Evolutionary conservation across 2,888 invertebrate species (phyloP), one percentile per base, ranked within the genome.

Genomic region (Operophtera brumata): DNA sequence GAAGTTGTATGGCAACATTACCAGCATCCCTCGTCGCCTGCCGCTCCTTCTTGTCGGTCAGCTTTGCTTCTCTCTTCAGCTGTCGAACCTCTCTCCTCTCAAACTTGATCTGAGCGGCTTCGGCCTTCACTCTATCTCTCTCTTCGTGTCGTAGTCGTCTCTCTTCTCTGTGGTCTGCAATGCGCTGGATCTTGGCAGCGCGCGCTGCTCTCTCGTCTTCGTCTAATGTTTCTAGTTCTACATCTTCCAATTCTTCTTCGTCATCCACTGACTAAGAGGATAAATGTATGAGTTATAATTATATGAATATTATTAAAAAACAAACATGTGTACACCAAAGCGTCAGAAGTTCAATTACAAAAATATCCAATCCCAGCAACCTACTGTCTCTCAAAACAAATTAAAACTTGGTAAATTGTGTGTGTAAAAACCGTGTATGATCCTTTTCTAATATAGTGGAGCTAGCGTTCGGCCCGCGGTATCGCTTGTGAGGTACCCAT

Each of bases 141-240:
- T 81, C 81, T 59, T 84, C 83, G 41, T 61, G 78, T 1, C 69
- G 75, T 6, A 84, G 6, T 49, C 78, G 73, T 43, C 67, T 77
- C 34, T 75, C 76, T 62, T 85, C 84, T 1, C 75, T 77, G 1
- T 64, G 70, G 20, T 75, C 68, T 35, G 68, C 57, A 10, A 84
- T 78, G 20, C 78, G 76, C 45, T 61, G 59, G 2, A 79, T 35
- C 57, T 83, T 85, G 1, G 58, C 67, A 0, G 73, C 80, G 1
- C 85, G 80, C 2, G 75, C 82, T 1, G 73, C 77, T 64, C 77
- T 86, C 59, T 88, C 89, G 1, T 84, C 88, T 1, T 89, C 87
- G 47, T 89, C 89, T 44, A 86, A 66, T 9, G 84, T 82, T 0
- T 73, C 64, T 69, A 90, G 85, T 47, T 85, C 86, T 1, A 87